Evolutionary conservation across 23 tunicate genomes (phyloP).

Genomic region (Styela plicata): DNA sequence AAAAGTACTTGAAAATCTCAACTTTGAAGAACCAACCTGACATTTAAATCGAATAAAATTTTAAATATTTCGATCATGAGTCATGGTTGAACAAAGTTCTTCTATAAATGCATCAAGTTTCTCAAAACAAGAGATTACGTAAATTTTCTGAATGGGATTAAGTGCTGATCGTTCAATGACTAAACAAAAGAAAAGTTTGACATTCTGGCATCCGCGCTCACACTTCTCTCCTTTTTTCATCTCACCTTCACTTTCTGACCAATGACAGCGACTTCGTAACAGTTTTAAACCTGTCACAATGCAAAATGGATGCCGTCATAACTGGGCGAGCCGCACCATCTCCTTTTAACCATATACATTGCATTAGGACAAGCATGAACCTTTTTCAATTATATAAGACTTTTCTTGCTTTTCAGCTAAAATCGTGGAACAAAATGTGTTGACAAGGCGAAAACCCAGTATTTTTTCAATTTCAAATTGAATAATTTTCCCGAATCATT

Average conservation of each 20-base stretch:
- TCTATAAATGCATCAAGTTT: no score
- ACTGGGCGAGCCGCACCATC: slow-evolving; percentile 12
- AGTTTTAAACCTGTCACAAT: slow-evolving; percentile 8
- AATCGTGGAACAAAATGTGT: no score
- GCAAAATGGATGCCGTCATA: slow-evolving; percentile 15
- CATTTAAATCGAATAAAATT: background rate
- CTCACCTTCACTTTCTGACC: slow-evolving; percentile 17
- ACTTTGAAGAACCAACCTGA: background rate
- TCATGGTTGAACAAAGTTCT: no score
- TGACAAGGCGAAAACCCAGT: no score
- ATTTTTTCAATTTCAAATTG: no score
- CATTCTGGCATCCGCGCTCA: slow-evolving; percentile 18
- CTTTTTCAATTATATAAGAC: background rate
- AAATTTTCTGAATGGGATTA: background rate
- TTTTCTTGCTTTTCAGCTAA: no score
- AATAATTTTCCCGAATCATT: no score
- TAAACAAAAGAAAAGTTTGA: background rate
- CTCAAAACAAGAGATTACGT: background rate
- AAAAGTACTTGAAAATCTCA: background rate
- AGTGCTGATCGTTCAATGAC: background rate
- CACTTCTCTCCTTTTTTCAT: background rate
- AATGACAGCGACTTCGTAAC: slow-evolving; percentile 5
- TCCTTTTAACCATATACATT: background rate
- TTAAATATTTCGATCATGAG: no score
- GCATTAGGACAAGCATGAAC: slow-evolving; percentile 5